Conservation (phyloP, 2,797 vertebrate genomes). For the Girardinus metallicus region DNA sequence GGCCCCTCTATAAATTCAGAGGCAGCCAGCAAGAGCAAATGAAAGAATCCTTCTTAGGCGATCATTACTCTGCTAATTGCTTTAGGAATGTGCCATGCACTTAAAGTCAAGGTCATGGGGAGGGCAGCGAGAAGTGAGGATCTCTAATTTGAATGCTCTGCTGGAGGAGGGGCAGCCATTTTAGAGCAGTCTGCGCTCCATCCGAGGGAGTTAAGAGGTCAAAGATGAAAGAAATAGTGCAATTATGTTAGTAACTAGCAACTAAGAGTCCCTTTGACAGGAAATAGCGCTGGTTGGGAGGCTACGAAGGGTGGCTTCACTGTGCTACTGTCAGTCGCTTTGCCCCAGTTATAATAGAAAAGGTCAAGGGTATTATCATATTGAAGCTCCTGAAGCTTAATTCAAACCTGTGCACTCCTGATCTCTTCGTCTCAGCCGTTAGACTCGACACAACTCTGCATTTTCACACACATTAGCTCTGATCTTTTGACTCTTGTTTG, state of each 20-base stretch:
- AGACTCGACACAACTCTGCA: slow-evolving; percentile 57
- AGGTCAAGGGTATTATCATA: slow-evolving; percentile 79
- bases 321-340: slow-evolving; percentile 37
- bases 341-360: slow-evolving; percentile 65
- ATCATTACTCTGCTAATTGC: slow-evolving; percentile 87
- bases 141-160: slow-evolving; percentile 78
- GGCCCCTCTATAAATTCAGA: slow-evolving; percentile 83
- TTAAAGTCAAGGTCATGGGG: slow-evolving; percentile 83
- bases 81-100: slow-evolving; percentile 81
- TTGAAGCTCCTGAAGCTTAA: slow-evolving; percentile 68
- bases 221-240: slow-evolving; percentile 80
- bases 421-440: slow-evolving; percentile 67
- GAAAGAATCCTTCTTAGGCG: slow-evolving; percentile 85
- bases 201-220: slow-evolving; percentile 73
- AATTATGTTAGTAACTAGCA: slow-evolving; percentile 78
- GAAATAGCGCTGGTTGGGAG: slow-evolving; percentile 49
- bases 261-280: slow-evolving; percentile 70
- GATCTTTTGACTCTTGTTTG: slow-evolving; percentile 58
- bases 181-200: slow-evolving; percentile 56
- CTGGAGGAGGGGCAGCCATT: slow-evolving; percentile 71
- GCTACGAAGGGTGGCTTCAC: slow-evolving; percentile 49
- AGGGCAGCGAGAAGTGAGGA: slow-evolving; percentile 65
- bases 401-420: slow-evolving; percentile 63
- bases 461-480: slow-evolving; percentile 55
- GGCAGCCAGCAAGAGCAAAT: slow-evolving; percentile 82